Evolutionary conservation across 2,888 invertebrate species (phyloP).

Genomic region (Reticulitermes lucifugus): DNA sequence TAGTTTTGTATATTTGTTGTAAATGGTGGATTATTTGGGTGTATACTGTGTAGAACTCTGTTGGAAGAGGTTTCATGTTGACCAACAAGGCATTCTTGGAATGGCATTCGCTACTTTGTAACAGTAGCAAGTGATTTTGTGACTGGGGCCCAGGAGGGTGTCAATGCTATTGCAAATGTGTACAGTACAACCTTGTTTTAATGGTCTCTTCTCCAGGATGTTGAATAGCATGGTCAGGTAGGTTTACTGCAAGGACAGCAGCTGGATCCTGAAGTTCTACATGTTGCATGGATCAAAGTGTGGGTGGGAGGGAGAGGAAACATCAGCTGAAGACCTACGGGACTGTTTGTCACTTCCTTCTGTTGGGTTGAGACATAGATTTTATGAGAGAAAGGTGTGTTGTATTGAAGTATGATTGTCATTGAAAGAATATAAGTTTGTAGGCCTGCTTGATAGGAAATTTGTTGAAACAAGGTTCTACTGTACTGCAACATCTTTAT

Average conservation of each 20-base stretch:
- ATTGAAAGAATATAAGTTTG: not conserved
- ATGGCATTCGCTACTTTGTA: not conserved
- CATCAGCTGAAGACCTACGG: constrained; percentile 29
- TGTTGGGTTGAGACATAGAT: constrained; percentile 1
- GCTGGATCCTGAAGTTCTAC: constrained; percentile 7
- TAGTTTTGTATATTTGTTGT: constrained; percentile 18
- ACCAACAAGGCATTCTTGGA: constrained; percentile 11
- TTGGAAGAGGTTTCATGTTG: constrained; percentile 11
- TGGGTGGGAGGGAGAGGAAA: not conserved
- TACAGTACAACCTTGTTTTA: constrained; percentile 28
- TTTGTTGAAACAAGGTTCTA: constrained; percentile 24
- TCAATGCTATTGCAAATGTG: constrained; percentile 18
- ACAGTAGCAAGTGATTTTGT: not conserved
- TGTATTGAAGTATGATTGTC: not conserved
- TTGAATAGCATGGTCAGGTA: constrained; percentile 22
- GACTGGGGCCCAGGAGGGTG: constrained; percentile 32
- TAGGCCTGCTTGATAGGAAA: not conserved
- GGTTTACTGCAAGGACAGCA: constrained; percentile 17
- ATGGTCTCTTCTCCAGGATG: not conserved
- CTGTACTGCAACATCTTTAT: not conserved
- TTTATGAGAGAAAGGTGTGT: not conserved
- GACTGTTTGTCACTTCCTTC: constrained; percentile 19
- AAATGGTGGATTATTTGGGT: constrained; percentile 12
- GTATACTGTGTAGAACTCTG: not conserved
- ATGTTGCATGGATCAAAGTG: not conserved